Evolutionary conservation across 2,888 invertebrate genomes (phyloP).

Genomic region (Cyaniris semiargus): DNA sequence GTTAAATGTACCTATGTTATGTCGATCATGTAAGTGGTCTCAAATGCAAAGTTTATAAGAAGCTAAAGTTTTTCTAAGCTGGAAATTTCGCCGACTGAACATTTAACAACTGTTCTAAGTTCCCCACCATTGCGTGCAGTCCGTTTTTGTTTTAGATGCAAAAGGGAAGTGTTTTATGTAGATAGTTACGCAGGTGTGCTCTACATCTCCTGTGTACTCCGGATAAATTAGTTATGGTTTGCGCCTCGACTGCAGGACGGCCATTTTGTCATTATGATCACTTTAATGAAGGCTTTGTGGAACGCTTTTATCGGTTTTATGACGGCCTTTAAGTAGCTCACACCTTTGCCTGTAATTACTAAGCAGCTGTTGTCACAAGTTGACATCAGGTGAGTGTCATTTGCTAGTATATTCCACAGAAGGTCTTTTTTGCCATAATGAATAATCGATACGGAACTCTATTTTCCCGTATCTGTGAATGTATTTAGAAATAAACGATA

Average conservation of each 20-base stretch:
- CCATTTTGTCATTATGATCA: not conserved
- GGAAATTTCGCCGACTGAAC: not conserved
- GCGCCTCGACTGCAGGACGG: not conserved
- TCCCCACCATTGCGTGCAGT: not conserved
- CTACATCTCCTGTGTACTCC: not conserved
- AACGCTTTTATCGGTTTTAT: not conserved
- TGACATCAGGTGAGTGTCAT: not conserved
- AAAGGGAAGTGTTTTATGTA: slow-evolving; percentile 5
- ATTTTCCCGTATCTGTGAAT: not conserved
- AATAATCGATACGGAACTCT: not conserved
- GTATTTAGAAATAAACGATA: not conserved
- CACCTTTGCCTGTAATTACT: not conserved
- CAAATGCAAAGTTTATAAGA: not conserved
- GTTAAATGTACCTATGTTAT: not conserved
- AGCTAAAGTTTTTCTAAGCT: slow-evolving; percentile 12
- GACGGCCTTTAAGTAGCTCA: not conserved
- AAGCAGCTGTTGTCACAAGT: not conserved
- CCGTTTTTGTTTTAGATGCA: slow-evolving; percentile 5
- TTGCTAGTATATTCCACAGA: not conserved
- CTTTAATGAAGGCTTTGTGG: not conserved
- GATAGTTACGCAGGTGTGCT: slow-evolving; percentile 9
- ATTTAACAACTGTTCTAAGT: not conserved
- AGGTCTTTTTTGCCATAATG: not conserved
- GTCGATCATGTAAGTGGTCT: slow-evolving; percentile 1
- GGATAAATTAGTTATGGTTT: not conserved